Conservation (phyloP, 2,888 invertebrate genomes). For the Alloplasta piceator region DNA sequence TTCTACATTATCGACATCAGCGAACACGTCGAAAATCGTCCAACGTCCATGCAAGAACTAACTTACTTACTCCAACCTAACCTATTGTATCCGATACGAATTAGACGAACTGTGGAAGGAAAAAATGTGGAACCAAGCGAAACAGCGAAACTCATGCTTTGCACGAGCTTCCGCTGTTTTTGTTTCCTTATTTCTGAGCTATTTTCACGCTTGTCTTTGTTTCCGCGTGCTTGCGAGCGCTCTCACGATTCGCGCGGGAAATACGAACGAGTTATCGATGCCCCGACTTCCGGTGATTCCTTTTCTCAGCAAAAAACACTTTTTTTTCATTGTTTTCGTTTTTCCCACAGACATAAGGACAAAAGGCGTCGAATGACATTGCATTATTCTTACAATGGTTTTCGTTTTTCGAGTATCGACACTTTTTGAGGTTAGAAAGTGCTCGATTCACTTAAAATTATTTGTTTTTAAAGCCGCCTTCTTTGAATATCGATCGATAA, state of each 20-base stretch:
- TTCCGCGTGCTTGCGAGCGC: not conserved
- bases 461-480: too few relatives aligned
- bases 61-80: slow-evolving; percentile 51
- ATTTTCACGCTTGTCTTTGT: not conserved
- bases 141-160: slow-evolving; percentile 9
- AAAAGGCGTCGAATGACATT: not conserved
- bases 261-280: not conserved
- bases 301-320: not conserved
- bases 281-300: not conserved
- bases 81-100: slow-evolving; percentile 33
- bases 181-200: not conserved
- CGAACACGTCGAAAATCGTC: slow-evolving; percentile 47
- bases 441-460: too few relatives aligned
- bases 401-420: too few relatives aligned
- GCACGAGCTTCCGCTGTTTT: not conserved
- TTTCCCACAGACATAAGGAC: not conserved
- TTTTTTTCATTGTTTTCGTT: not conserved
- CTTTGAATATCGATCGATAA: too few relatives aligned
- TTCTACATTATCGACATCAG: slow-evolving; percentile 39
- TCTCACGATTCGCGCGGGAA: not conserved
- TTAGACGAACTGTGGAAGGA: slow-evolving; percentile 27
- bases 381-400: too few relatives aligned
- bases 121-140: not conserved
- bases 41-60: slow-evolving; percentile 41
- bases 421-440: slow-evolving; percentile 5